These are phyloP conservation scores for Gasterosteus nipponicus DNA, from an alignment of 2,113 vertebrate genomes.

Conservation along the genomic window DNA sequence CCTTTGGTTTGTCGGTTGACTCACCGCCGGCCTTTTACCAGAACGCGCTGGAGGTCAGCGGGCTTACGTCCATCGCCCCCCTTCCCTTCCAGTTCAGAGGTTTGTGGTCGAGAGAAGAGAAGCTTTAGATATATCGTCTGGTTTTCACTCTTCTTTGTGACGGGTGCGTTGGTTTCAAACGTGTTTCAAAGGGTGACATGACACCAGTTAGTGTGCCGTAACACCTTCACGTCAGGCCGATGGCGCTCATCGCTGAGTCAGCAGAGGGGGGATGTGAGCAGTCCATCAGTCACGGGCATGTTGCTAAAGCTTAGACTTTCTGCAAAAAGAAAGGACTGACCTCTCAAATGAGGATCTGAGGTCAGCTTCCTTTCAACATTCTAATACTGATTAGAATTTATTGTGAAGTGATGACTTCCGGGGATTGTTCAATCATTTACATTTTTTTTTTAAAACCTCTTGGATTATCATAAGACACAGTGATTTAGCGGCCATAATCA, in stretches of 20 bases:
- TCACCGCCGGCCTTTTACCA: too few species aligned
- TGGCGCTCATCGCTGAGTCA: slow-evolving; percentile 62
- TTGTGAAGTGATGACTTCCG: background rate
- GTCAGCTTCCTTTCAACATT: slow-evolving; percentile 9
- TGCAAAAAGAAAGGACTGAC: background rate
- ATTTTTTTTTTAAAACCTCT: too few species aligned
- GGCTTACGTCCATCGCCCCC: too few species aligned
- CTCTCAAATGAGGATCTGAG: background rate
- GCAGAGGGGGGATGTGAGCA: slow-evolving; percentile 45
- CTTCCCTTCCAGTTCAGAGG: too few species aligned
- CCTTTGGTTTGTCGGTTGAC: too few species aligned
- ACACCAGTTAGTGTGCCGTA: background rate
- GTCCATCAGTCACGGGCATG: slow-evolving; percentile 45
- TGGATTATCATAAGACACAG: background rate
- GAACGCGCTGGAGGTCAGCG: too few species aligned
- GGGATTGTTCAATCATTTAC: too few species aligned
- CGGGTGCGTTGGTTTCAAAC: too few species aligned
- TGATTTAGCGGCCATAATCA: background rate
- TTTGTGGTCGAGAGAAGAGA: too few species aligned
- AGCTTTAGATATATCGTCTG: too few species aligned
- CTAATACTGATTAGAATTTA: background rate
- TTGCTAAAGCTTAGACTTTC: slow-evolving; percentile 25
- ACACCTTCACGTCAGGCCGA: slow-evolving; percentile 26
- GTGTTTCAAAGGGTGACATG: too few species aligned
- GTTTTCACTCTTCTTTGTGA: too few species aligned